Base-by-base conservation (phyloP, 2,888 invertebrate genomes). In the Lasioglossum zephyrum region DNA sequence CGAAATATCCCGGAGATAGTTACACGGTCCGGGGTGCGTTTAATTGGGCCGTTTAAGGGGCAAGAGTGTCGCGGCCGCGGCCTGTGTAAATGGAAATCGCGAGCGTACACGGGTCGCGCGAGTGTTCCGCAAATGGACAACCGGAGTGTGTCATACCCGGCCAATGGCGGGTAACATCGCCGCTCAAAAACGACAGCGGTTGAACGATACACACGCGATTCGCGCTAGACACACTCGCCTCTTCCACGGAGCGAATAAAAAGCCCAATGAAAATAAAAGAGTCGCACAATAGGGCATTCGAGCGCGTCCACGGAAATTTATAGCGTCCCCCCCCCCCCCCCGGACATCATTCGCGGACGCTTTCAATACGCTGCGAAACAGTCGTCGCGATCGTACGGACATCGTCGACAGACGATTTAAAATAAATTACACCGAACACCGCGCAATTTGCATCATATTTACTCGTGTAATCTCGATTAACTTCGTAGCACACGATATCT, bases 241-340 rank as follows among this genome's bases (percentile, higher is more conserved):
- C 87, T 88, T 87, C 86, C 79, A 85, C 80, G 81, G 84, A 80
- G 84, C 49, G 70, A 69, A 84, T 36, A 26, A 85, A 86, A 75
- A 73, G 26, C 31, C 82, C 63, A 74, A 73, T 81, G 63, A 87
- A 90, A 88, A 87, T 89, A 89, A 81, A 87, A 82, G 36, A 16
- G 63, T 16, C 72, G 63, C 31, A 79, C 84, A 78, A 82, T 87
- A 31, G 63, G 70, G 81, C 74, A 87, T 85, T 85, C 84, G 81
- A 66, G 36, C 18, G 22, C 22, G 66, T 81, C 76, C 80, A 53
- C 47, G 70, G 49, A 63, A 77, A 89, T 87, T 89, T 81, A 82
- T 82, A 66, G 66, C 16, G 75, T 76, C 79, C 76, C 81, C 9
- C 2, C 8, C 79, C 76, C 81, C 9, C 2, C 8, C 36, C 36